These are phyloP conservation scores for Nansenia antarctica DNA, from an alignment of 2,113 vertebrate species.

Conservation along the genomic window DNA sequence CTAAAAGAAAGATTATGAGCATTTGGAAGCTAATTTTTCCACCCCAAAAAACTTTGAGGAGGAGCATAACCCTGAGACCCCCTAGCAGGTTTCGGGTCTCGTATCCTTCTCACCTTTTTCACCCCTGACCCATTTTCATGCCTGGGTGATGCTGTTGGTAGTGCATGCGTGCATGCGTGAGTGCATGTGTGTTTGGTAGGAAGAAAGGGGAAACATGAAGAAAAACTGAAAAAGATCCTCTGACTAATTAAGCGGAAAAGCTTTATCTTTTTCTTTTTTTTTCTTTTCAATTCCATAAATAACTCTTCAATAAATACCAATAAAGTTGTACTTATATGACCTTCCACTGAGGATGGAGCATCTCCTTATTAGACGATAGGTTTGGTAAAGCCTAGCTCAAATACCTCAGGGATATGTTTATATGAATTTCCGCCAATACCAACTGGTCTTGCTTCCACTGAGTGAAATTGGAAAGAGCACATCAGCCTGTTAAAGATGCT, in stretches of 20 bases:
- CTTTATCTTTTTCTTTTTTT: background rate
- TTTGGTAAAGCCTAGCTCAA: background rate
- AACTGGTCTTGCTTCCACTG: background rate
- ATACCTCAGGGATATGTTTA: background rate
- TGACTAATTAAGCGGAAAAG: background rate
- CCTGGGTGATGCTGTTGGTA: too few relatives aligned
- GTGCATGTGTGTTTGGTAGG: background rate
- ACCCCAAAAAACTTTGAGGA: too few relatives aligned
- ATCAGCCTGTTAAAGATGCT: constrained; percentile 24
- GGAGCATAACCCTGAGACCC: too few relatives aligned
- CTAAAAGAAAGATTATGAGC: too few relatives aligned
- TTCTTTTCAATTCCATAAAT: background rate
- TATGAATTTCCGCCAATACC: background rate
- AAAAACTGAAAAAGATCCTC: background rate
- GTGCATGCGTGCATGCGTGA: background rate
- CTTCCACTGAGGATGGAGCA: background rate
- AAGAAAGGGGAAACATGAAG: background rate
- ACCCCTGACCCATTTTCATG: too few relatives aligned
- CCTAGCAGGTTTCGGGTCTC: too few relatives aligned
- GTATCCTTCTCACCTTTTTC: too few relatives aligned
- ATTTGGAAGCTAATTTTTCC: too few relatives aligned
- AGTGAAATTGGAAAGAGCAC: constrained; percentile 4
- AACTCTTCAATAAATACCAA: too few relatives aligned
- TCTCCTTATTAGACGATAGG: background rate
- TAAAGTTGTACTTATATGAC: too few relatives aligned